These are phyloP conservation scores for Drosophila melanocephala DNA, from an alignment of 2,888 invertebrate species.

Conservation along the genomic window DNA sequence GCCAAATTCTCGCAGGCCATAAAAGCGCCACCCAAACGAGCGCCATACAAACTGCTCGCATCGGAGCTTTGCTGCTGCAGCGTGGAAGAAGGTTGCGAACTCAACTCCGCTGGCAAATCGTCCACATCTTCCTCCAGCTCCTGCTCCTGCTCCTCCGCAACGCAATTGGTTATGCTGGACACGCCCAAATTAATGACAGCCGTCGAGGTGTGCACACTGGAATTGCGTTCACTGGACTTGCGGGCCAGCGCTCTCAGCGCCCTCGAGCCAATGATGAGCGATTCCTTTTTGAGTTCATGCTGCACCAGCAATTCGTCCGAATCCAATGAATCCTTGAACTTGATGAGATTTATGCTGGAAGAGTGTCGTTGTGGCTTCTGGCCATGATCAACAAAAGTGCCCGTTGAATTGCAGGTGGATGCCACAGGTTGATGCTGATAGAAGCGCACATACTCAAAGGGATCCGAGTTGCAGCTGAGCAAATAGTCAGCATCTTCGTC, in stretches of 20 bases:
- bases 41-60: slow-evolving; percentile 82
- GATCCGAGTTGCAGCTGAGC: slow-evolving; percentile 87
- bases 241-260: slow-evolving; percentile 81
- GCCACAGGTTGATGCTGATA: slow-evolving; percentile 86
- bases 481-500: slow-evolving; percentile 66
- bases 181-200: slow-evolving; percentile 85
- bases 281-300: slow-evolving; percentile 80
- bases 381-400: slow-evolving; percentile 87
- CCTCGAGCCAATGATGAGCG: slow-evolving; percentile 84
- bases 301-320: slow-evolving; percentile 44
- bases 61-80: slow-evolving; percentile 87
- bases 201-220: slow-evolving; percentile 86
- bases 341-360: slow-evolving; percentile 83
- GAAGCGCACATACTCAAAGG: slow-evolving; percentile 89
- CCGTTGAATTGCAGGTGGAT: slow-evolving; percentile 81
- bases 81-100: slow-evolving; percentile 21
- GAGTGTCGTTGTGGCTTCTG: slow-evolving; percentile 61
- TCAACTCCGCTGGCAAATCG: background rate
- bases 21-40: slow-evolving; percentile 85
- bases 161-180: slow-evolving; percentile 60
- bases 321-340: slow-evolving; percentile 73
- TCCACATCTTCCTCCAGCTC: slow-evolving; percentile 6
- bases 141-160: slow-evolving; percentile 49
- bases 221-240: slow-evolving; percentile 78
- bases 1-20: slow-evolving; percentile 90